phyloP scores from a whole-genome alignment of 2,888 invertebrate species.

The Troides aeacus region DNA sequence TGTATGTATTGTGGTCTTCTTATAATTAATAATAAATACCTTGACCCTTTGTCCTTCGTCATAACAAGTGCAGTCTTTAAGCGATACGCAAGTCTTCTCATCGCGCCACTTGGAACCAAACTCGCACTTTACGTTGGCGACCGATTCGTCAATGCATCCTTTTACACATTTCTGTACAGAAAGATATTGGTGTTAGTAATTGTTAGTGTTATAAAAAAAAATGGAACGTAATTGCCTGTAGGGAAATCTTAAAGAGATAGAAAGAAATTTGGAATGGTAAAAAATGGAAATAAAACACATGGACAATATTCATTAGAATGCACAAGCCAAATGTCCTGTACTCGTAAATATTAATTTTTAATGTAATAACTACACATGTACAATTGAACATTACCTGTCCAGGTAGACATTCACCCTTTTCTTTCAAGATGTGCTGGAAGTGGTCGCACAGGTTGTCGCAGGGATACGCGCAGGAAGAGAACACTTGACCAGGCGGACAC shows the following conservation, averaged over 20 bases:
- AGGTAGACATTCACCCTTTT: constrained; percentile 63
- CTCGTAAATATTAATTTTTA: too few species aligned
- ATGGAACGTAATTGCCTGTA: too few species aligned
- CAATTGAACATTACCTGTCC: constrained; percentile 49
- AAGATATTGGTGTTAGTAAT: too few species aligned
- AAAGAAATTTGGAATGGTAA: too few species aligned
- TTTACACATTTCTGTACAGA: constrained; percentile 60
- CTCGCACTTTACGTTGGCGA: constrained; percentile 72
- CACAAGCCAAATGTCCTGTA: too few species aligned
- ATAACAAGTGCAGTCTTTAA: constrained; percentile 87
- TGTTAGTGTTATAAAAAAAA: too few species aligned
- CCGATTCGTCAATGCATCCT: constrained; percentile 52
- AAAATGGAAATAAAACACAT: too few species aligned
- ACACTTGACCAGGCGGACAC: constrained; percentile 76
- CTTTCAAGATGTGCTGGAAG: constrained; percentile 72
- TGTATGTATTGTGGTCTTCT: too few species aligned
- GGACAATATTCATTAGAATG: too few species aligned
- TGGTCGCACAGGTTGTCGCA: constrained; percentile 86
- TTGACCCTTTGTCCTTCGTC: constrained; percentile 83
- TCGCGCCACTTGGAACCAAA: constrained; percentile 85
- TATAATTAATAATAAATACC: constrained; percentile 54
- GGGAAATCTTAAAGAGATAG: too few species aligned
- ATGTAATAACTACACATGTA: too few species aligned
- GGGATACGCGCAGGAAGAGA: constrained; percentile 84
- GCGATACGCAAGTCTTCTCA: constrained; percentile 84